Conservation (phyloP, 2,888 invertebrate species). For the Lomographa bimaculata region DNA sequence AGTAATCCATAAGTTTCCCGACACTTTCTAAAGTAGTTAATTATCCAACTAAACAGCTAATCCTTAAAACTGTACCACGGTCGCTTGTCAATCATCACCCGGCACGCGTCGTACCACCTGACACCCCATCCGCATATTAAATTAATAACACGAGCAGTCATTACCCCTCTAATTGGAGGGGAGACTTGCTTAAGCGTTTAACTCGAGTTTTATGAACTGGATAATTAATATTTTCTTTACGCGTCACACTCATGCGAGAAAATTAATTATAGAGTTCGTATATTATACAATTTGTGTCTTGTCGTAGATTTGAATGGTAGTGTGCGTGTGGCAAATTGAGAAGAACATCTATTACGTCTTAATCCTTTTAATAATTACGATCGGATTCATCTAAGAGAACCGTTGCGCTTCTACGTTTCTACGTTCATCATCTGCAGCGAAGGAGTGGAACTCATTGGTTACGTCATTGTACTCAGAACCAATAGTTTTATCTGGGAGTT, state of each 20-base stretch:
- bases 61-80: conserved; percentile 8
- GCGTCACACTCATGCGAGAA: conserved; percentile 28
- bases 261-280: conserved; percentile 12
- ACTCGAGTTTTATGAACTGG: conserved; percentile 75
- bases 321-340: too few relatives aligned
- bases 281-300: too few relatives aligned
- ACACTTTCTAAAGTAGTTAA: conserved; percentile 1
- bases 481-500: too few relatives aligned
- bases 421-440: too few relatives aligned
- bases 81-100: conserved; percentile 17
- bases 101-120: conserved; percentile 31
- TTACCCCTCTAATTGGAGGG: conserved; percentile 80
- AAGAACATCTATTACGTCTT: too few relatives aligned
- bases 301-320: too few relatives aligned
- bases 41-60: conserved; percentile 2
- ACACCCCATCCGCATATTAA: conserved; percentile 70
- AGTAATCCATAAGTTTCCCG: too few relatives aligned
- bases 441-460: too few relatives aligned
- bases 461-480: too few relatives aligned
- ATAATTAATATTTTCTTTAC: conserved; percentile 65
- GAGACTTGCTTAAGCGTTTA: conserved; percentile 77
- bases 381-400: too few relatives aligned
- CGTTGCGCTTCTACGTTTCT: too few relatives aligned
- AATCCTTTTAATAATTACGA: too few relatives aligned
- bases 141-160: conserved; percentile 81